phyloP scores from a whole-genome alignment of 2,888 invertebrate species.

The Drosophila atripex region DNA sequence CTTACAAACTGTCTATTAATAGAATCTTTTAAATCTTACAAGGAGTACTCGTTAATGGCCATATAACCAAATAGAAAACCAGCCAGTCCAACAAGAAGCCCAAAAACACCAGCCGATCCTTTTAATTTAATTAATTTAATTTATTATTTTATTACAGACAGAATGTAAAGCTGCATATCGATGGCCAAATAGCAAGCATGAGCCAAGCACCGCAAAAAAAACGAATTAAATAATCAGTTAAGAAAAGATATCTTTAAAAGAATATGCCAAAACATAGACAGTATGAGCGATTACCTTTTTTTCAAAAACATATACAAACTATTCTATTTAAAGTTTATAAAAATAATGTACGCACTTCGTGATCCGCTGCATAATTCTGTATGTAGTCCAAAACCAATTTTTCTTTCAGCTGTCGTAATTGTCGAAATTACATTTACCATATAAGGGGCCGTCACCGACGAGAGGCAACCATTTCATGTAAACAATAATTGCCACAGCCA shows the following conservation, averaged over 20 bases:
- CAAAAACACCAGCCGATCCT: constrained; percentile 55
- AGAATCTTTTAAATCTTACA: constrained; percentile 45
- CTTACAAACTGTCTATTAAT: too few species aligned
- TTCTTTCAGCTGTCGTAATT: constrained; percentile 77
- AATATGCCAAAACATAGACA: too few species aligned
- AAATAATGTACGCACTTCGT: constrained; percentile 64
- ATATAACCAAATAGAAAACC: constrained; percentile 70
- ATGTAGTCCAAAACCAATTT: constrained; percentile 85
- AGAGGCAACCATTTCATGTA: constrained; percentile 84
- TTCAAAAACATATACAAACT: too few species aligned
- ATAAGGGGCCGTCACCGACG: constrained; percentile 85
- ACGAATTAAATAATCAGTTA: too few species aligned
- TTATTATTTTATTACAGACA: too few species aligned
- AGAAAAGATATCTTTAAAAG: too few species aligned
- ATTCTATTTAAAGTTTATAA: too few species aligned
- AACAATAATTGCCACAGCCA: constrained; percentile 84
- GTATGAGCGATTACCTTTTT: too few species aligned
- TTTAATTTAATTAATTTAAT: too few species aligned
- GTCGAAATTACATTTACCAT: constrained; percentile 76
- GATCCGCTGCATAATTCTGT: constrained; percentile 83
- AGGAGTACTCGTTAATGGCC: constrained; percentile 58
- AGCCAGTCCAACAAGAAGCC: constrained; percentile 64
- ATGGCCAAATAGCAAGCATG: constrained; percentile 86
- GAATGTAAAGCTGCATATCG: constrained; percentile 85
- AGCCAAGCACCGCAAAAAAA: constrained; percentile 82